A percentile compares a stretch with the other conserved stretches of the same genome.
These are phyloP conservation scores for Blomia tropicalis DNA, from an alignment of 2,888 invertebrate genomes.

Conservation along the genomic window DNA sequence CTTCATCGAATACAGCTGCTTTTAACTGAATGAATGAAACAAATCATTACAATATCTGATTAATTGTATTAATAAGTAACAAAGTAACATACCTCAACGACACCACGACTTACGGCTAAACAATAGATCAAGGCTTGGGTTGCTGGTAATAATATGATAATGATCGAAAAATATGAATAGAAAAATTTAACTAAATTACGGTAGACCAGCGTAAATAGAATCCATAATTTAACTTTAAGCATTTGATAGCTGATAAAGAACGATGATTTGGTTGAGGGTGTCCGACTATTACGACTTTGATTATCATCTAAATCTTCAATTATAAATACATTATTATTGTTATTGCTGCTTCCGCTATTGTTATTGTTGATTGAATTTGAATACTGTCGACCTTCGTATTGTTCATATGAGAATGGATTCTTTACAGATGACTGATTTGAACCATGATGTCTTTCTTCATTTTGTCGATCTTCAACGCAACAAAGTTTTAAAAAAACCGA, in stretches of 20 bases:
- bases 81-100: neutral
- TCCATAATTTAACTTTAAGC: constrained; percentile 11
- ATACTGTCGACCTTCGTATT: neutral
- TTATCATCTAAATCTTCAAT: neutral
- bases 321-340: neutral
- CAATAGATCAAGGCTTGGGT: constrained; percentile 19
- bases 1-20: constrained; percentile 10
- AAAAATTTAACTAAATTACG: constrained; percentile 12
- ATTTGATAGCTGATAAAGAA: neutral
- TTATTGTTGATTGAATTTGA: neutral
- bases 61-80: neutral
- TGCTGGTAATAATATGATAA: constrained; percentile 17
- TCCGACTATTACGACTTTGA: neutral
- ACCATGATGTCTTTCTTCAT: neutral
- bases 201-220: constrained; percentile 8
- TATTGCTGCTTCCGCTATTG: neutral
- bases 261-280: neutral
- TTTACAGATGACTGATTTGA: neutral
- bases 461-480: constrained; percentile 12
- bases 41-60: neutral
- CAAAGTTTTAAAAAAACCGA: constrained; percentile 22
- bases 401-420: neutral
- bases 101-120: constrained; percentile 14
- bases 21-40: neutral
- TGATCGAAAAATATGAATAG: constrained; percentile 5